Evolutionary conservation across 2,888 invertebrate species (phyloP).

Genomic region (Magallana nippona): DNA sequence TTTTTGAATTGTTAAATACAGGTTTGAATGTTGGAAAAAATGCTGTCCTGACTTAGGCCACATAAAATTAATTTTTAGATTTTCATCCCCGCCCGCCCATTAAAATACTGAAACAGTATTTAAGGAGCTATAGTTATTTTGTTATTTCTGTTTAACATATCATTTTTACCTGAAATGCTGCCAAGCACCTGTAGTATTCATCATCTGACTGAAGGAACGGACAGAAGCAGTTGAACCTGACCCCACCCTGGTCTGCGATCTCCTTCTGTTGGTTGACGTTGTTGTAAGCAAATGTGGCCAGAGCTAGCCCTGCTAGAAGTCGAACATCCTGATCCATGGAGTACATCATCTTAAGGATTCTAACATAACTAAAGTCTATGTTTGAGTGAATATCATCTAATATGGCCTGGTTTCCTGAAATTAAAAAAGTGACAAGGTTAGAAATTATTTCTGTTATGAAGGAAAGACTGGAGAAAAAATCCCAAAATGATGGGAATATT

Average conservation of each 20-base stretch:
- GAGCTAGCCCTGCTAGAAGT: slow-evolving; percentile 74
- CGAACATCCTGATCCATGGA: slow-evolving; percentile 68
- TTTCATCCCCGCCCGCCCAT: too few relatives aligned
- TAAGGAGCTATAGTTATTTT: too few relatives aligned
- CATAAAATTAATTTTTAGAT: too few relatives aligned
- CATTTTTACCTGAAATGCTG: slow-evolving; percentile 78
- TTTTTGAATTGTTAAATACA: too few relatives aligned
- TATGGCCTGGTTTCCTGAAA: slow-evolving; percentile 73
- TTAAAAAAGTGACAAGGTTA: slow-evolving; percentile 7
- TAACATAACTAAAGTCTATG: slow-evolving; percentile 77
- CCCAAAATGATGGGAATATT: too few relatives aligned
- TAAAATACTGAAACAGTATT: too few relatives aligned
- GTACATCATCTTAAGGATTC: slow-evolving; percentile 78
- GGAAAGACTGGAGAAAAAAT: too few relatives aligned
- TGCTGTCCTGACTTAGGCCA: too few relatives aligned
- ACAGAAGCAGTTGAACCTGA: slow-evolving; percentile 76
- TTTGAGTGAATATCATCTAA: slow-evolving; percentile 74
- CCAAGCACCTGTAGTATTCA: slow-evolving; percentile 75
- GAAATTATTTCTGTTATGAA: neutral
- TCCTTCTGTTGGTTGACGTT: slow-evolving; percentile 76
- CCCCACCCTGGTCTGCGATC: slow-evolving; percentile 77
- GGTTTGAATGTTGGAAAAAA: too few relatives aligned
- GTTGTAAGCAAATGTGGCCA: slow-evolving; percentile 79
- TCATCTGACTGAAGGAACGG: slow-evolving; percentile 77
- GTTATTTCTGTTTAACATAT: too few relatives aligned